Conservation (phyloP, 92 coral and sea anemone species). For the Muricea muricata region DNA sequence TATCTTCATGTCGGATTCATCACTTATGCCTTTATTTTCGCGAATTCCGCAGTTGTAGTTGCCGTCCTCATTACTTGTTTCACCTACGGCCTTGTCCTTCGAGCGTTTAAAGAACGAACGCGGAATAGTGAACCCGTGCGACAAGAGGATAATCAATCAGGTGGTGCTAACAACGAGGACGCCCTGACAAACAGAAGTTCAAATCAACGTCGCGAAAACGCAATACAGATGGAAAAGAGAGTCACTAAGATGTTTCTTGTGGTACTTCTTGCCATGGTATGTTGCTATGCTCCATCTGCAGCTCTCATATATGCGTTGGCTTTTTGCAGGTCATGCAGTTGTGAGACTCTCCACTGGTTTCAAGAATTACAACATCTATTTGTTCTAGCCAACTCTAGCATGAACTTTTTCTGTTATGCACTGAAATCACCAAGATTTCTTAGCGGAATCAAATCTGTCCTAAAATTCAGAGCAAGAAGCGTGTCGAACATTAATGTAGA, state of each 20-base stretch:
- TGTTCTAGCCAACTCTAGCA: conserved; percentile 67
- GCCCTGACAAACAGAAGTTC: neutral
- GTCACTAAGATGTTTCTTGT: conserved; percentile 50
- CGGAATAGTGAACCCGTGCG: neutral
- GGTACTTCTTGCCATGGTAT: conserved; percentile 57
- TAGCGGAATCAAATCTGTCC: conserved; percentile 42
- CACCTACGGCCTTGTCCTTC: neutral
- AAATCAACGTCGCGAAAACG: neutral
- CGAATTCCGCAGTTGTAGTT: neutral
- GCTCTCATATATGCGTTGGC: conserved; percentile 70
- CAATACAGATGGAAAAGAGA: conserved; percentile 46
- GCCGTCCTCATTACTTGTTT: neutral
- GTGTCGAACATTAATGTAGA: too few relatives aligned
- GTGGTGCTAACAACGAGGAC: neutral
- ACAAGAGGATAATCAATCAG: neutral
- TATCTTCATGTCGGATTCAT: neutral
- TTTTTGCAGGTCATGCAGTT: conserved; percentile 73
- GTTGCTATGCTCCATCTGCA: conserved; percentile 73
- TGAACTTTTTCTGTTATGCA: conserved; percentile 74
- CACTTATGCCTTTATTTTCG: neutral
- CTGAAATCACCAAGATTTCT: conserved; percentile 66
- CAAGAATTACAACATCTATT: conserved; percentile 76
- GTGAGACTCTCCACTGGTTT: conserved; percentile 73
- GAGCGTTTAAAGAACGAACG: neutral
- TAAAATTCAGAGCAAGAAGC: neutral